Evolutionary conservation across 2,888 invertebrate genomes (phyloP).

Genomic region (Nephrotoma guestfalica): DNA sequence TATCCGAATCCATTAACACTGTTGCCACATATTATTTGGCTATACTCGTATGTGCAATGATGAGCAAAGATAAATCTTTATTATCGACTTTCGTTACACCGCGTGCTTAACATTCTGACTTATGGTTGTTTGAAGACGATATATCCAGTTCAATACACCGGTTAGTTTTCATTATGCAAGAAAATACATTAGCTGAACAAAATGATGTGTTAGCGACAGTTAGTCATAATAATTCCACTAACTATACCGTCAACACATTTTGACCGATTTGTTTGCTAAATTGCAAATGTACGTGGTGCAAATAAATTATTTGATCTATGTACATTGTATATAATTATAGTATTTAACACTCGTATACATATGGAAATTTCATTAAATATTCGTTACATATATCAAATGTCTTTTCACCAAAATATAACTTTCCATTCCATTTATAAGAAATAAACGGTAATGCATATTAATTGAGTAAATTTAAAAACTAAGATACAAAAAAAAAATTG

Average conservation of each 20-base stretch:
- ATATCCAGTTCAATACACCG: background rate
- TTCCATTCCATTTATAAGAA: background rate
- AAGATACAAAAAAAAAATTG: background rate
- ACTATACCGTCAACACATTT: background rate
- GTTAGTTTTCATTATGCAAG: background rate
- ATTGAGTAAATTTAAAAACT: background rate
- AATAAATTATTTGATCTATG: background rate
- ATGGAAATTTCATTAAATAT: background rate
- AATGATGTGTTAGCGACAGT: background rate
- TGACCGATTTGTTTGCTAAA: background rate
- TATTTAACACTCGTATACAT: background rate
- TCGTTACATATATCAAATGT: background rate
- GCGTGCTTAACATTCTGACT: no score
- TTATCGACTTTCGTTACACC: no score
- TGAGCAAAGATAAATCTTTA: no score
- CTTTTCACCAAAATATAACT: background rate
- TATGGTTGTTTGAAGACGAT: no score
- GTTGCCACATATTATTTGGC: no score
- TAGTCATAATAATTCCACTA: background rate
- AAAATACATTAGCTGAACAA: background rate
- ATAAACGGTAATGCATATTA: background rate
- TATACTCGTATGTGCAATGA: no score
- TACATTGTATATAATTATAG: background rate
- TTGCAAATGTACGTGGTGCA: background rate
- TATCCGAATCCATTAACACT: no score